Base-by-base conservation (phyloP, 2,888 invertebrate species). In the Bugula neritina region DNA sequence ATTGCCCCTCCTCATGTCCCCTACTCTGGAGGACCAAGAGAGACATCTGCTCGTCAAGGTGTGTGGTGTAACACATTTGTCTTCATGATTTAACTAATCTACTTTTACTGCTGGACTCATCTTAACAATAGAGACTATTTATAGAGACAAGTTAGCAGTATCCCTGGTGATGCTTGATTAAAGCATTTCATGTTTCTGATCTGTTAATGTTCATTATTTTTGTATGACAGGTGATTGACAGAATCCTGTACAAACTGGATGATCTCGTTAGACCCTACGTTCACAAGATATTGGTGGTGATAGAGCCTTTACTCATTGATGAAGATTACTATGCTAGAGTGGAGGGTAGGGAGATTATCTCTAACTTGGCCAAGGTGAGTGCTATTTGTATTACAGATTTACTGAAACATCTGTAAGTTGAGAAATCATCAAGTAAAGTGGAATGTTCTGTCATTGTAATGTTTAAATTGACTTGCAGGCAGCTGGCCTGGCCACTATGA, bases 251-350 rank as follows among this genome's bases (percentile, higher is more conserved):
- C 86, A 99, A 99, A 85, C 86, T 99, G 78, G 99, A 99, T 81
- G 99, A 99, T 86, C 87, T 99, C 78, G 99, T 99, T 34, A 90
- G 99, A 75, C 99, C 99, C 0, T 99, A 99, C 81, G 99, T 99
- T 0, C 99, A 99, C 87, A 99, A 99, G 89, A 99, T 99, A 83
- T 88, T 99, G 75, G 99, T 99, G 23, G 99, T 99, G 1, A 99
- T 99, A 83, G 99, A 99, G 86, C 99, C 99, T 0, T 87, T 99
- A 75, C 87, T 99, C 55, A 99, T 99, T 83, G 99, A 99, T 84
- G 99, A 99, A 88, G 99, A 99, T 85, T 99, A 99, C 86, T 99
- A 99, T 84, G 99, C 99, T 34, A 92, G 99, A 83, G 99, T 99
- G 10, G 99, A 99, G 85, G 99, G 98, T 77, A 89, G 99, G 80